Conservation (phyloP, 2,888 invertebrate genomes). For the Eubasilissa splendida region DNA sequence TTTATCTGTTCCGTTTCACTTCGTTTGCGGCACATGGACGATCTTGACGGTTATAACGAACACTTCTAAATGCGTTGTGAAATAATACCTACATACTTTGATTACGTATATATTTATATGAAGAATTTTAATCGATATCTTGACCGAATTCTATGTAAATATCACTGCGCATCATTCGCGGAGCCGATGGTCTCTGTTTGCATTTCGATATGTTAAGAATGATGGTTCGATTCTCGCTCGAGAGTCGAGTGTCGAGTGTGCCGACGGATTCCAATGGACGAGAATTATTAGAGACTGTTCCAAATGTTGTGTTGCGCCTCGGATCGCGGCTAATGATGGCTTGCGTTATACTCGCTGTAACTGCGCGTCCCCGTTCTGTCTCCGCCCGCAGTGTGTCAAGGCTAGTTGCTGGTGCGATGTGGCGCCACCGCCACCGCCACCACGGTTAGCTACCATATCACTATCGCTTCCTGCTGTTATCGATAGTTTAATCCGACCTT, state of each 20-base stretch:
- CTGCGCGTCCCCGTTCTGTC: conserved; percentile 36
- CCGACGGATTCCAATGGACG: not conserved
- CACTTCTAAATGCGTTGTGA: not conserved
- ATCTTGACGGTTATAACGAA: no score
- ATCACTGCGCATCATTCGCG: not conserved
- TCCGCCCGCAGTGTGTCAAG: conserved; percentile 32
- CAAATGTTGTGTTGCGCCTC: conserved; percentile 4
- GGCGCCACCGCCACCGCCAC: conserved; percentile 14
- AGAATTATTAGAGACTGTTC: conserved; percentile 1
- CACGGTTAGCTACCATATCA: not conserved
- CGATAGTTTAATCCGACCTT: not conserved
- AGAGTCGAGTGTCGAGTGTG: not conserved
- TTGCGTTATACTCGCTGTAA: conserved; percentile 27
- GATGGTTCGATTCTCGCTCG: not conserved
- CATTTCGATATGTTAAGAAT: not conserved
- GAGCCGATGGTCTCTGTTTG: not conserved
- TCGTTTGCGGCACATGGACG: no score
- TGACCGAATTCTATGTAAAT: conserved; percentile 11
- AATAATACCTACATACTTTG: not conserved
- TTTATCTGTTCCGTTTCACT: no score
- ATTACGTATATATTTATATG: not conserved
- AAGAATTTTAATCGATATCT: not conserved
- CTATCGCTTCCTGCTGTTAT: conserved; percentile 11
- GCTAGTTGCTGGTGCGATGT: conserved; percentile 17
- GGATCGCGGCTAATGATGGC: conserved; percentile 24